Conservation (phyloP, 2,888 invertebrate genomes). For the Chelonus formosanus region DNA sequence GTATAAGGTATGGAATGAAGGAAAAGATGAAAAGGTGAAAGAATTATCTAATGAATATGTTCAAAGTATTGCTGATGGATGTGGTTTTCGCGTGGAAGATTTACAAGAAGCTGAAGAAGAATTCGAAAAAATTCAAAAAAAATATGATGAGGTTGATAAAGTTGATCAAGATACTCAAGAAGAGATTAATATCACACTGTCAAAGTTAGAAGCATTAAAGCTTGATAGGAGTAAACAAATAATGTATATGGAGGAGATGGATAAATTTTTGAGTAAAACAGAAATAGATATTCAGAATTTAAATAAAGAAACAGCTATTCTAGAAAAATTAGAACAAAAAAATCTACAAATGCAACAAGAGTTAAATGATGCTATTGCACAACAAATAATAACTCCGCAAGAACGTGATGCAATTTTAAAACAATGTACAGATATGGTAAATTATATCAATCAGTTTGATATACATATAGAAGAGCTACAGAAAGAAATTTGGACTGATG, state of each 20-base stretch:
- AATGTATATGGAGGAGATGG: no score
- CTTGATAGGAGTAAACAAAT: no score
- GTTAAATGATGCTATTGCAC: no score
- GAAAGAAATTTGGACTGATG: slow-evolving; percentile 53
- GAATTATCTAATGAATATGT: slow-evolving; percentile 49
- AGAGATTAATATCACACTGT: slow-evolving; percentile 27
- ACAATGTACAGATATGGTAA: slow-evolving; percentile 48
- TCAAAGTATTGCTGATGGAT: slow-evolving; percentile 44
- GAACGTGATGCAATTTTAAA: slow-evolving; percentile 51
- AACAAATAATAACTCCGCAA: slow-evolving; percentile 51
- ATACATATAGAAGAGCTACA: slow-evolving; percentile 53
- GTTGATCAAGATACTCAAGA: slow-evolving; percentile 17
- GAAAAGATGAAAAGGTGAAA: slow-evolving; percentile 51
- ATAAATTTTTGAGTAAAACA: no score
- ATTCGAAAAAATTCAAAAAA: slow-evolving; percentile 39
- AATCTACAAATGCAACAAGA: not conserved
- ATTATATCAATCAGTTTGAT: slow-evolving; percentile 49
- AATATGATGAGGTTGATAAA: slow-evolving; percentile 38
- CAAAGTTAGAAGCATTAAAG: no score
- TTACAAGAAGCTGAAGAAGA: slow-evolving; percentile 38
- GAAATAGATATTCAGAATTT: no score
- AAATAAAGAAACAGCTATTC: no score
- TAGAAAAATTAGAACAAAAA: slow-evolving; percentile 2
- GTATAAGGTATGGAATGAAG: slow-evolving; percentile 56
- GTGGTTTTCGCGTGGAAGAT: slow-evolving; percentile 48